These are phyloP conservation scores for Myotis findleyi DNA, from an alignment of 2,797 vertebrate species.

Conservation along the genomic window DNA sequence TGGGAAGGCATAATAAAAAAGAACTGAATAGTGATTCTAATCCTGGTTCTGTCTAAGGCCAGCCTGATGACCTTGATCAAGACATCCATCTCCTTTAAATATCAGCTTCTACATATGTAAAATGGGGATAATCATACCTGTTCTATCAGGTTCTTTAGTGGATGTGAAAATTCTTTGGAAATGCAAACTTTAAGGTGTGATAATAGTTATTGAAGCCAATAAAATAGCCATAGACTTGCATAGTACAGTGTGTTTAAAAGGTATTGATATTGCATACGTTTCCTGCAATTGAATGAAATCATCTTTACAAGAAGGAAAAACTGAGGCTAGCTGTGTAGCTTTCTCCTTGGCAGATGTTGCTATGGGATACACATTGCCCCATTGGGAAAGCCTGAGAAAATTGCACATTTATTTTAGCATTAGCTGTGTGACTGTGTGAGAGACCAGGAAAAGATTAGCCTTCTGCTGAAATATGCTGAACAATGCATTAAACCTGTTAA, in stretches of 20 bases:
- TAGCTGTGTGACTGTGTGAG: constrained; percentile 71
- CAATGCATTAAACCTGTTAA: constrained; percentile 6
- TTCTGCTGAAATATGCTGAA: constrained; percentile 22
- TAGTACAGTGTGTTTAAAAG: constrained; percentile 45
- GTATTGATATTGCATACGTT: constrained; percentile 53
- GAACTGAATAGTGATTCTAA: background rate
- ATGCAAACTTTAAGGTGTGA: constrained; percentile 3
- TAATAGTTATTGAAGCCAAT: constrained; percentile 35
- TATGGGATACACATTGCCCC: constrained; percentile 67
- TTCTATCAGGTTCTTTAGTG: background rate
- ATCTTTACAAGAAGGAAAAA: constrained; percentile 53
- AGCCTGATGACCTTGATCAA: background rate
- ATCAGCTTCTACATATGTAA: background rate
- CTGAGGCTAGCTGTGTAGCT: constrained; percentile 57
- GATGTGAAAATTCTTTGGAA: constrained; percentile 43
- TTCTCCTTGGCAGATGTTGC: constrained; percentile 79
- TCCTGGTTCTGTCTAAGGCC: background rate
- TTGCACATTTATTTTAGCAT: constrained; percentile 54
- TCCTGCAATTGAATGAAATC: constrained; percentile 73
- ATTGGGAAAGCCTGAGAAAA: constrained; percentile 76
- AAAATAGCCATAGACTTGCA: background rate
- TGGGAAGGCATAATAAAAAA: background rate
- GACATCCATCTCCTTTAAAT: background rate
- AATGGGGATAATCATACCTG: background rate
- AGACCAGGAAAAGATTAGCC: constrained; percentile 47